phyloP scores from a whole-genome alignment of 2,888 invertebrate species.

The Notodonta ziczac region DNA sequence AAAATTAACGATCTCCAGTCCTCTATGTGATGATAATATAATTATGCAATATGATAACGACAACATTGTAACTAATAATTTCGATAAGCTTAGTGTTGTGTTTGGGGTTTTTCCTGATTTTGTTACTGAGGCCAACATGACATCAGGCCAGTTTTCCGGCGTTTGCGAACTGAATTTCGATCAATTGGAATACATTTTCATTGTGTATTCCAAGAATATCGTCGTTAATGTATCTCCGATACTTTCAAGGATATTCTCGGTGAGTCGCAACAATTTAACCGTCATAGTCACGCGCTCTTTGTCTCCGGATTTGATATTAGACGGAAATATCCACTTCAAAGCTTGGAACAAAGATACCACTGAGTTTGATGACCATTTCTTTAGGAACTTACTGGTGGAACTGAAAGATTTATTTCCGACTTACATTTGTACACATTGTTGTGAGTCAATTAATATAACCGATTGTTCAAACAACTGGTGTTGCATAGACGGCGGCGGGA shows the following conservation, averaged over 20 bases:
- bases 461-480: constrained; percentile 47
- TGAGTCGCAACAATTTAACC: constrained; percentile 41
- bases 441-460: constrained; percentile 38
- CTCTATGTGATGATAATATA: constrained; percentile 5
- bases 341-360: constrained; percentile 50
- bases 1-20: constrained; percentile 49
- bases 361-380: constrained; percentile 45
- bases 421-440: constrained; percentile 49
- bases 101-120: too few relatives aligned
- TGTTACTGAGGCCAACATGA: too few relatives aligned
- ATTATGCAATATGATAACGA: too few relatives aligned
- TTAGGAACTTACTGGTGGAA: constrained; percentile 33
- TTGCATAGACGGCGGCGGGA: constrained; percentile 48
- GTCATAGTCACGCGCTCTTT: constrained; percentile 37
- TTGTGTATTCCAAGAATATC: constrained; percentile 53
- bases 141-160: constrained; percentile 37
- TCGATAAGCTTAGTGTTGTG: constrained; percentile 27
- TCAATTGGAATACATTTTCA: constrained; percentile 51
- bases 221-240: constrained; percentile 49
- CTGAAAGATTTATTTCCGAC: constrained; percentile 53
- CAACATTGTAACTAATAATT: constrained; percentile 13
- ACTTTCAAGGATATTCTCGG: constrained; percentile 38
- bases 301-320: constrained; percentile 47
- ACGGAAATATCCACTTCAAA: constrained; percentile 53
- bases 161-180: constrained; percentile 44